Conservation (phyloP, 2,113 vertebrate species). For the Hemiprocne comata region DNA sequence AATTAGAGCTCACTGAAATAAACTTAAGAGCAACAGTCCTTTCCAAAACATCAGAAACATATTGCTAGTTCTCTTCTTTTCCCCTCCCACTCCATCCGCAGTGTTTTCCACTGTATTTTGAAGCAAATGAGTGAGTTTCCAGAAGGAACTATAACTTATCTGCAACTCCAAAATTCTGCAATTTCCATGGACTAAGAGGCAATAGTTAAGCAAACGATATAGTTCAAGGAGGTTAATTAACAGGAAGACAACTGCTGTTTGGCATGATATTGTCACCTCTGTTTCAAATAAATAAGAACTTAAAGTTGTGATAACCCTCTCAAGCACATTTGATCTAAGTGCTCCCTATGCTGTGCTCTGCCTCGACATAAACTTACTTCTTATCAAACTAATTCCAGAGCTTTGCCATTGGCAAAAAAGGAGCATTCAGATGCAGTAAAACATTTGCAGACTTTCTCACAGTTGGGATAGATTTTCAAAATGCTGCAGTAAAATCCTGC, state of each 20-base stretch:
- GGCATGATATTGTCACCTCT: not conserved
- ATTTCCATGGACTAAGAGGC: not conserved
- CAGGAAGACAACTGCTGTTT: not conserved
- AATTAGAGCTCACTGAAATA: not conserved
- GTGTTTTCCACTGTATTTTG: not conserved
- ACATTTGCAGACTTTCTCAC: not conserved
- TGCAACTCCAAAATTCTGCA: not conserved
- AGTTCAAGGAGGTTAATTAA: not conserved
- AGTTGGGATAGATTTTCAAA: constrained; percentile 26
- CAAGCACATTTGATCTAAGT: not conserved
- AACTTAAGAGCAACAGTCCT: not conserved
- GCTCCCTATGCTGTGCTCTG: not conserved
- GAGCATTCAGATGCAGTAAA: not conserved
- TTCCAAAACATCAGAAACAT: not conserved
- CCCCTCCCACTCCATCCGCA: not conserved
- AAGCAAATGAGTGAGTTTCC: not conserved
- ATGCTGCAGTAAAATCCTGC: constrained; percentile 17
- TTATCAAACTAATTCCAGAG: constrained; percentile 32
- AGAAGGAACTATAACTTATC: not conserved
- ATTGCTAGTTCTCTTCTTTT: not conserved
- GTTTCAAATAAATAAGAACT: not conserved
- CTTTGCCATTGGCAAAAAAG: constrained; percentile 48
- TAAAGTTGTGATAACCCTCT: not conserved
- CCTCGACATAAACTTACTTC: constrained; percentile 2
- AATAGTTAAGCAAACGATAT: not conserved